Conservation (phyloP, 2,797 vertebrate species). For the Saxicola maurus region DNA sequence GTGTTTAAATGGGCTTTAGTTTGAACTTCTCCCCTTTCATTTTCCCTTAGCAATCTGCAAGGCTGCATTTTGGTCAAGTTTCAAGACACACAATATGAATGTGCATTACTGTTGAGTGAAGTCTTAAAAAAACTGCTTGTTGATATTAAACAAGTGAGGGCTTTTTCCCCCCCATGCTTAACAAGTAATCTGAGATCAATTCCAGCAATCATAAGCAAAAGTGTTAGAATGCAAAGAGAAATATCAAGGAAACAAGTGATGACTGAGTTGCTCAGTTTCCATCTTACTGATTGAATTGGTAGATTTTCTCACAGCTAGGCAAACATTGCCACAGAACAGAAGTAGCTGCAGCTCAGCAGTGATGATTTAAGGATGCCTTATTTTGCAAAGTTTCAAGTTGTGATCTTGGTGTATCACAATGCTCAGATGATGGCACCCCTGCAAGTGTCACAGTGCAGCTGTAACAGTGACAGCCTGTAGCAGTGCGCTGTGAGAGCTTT, state of each 20-base stretch:
- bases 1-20: slow-evolving; percentile 32
- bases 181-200: neutral
- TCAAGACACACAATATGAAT: neutral
- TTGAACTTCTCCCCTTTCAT: neutral
- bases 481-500: neutral
- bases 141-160: slow-evolving; percentile 23
- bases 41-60: neutral
- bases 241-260: neutral
- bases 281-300: neutral
- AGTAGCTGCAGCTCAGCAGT: slow-evolving; percentile 5
- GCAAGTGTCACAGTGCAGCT: neutral
- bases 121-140: neutral
- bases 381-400: neutral
- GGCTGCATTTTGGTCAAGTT: slow-evolving; percentile 8
- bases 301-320: neutral
- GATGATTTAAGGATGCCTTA: neutral
- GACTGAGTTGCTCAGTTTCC: neutral
- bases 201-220: neutral
- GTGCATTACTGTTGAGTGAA: neutral
- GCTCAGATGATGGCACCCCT: neutral
- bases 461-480: neutral
- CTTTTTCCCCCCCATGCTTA: neutral
- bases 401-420: neutral
- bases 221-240: neutral
- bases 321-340: neutral